Evolutionary conservation across 2,797 vertebrate genomes (phyloP), one percentile per base, ranked within the genome.

Genomic region (Cephalopachus bancanus): DNA sequence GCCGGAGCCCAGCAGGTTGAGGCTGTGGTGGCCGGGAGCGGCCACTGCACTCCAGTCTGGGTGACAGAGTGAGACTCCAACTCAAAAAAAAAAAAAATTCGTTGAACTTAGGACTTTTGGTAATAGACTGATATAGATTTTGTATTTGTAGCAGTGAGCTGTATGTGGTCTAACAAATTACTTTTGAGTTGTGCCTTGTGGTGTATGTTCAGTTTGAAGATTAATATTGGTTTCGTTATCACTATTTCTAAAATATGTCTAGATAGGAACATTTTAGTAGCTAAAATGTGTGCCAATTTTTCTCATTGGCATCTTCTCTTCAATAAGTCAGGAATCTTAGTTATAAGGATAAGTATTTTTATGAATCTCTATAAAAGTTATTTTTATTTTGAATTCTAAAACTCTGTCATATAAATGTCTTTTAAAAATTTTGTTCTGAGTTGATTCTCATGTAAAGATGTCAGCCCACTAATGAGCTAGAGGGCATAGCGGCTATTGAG

Each of bases 371-470:
- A 10, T 74, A 83, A 94, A 85, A 59, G 28, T 96, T 92, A 78
- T 83, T 71, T 94, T 92, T 33, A 49, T 59, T 90, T 78, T 75
- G 14, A 85, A 86, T 94, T 95, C 59, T 67, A 75, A 94, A 91
- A 79, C 15, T 16, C 10, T 59, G 12, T 59, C 37, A 83, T 81
- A 3, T 65, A 89, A 76, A 91, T 24, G 71, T 51, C n/a, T 59
- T 28, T 15, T 28, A 86, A 65, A 85, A 59, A 30, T 4, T 24
- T 76, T 65, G n/a, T 62, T 76, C 71, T 71, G 19, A 59, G 17
- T 57, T 71, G 17, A 3, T 62, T 30, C 11, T 94, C 15, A 28
- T 49, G 33, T 3, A 62, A 78, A 88, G 19, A n/a, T 91, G 10
- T 67, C 59, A 53, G 30, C 33, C 81, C 16, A 81, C 10, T 75